Base-by-base conservation (phyloP, 92 coral and sea anemone species). In the Epizoanthus stellaris region DNA sequence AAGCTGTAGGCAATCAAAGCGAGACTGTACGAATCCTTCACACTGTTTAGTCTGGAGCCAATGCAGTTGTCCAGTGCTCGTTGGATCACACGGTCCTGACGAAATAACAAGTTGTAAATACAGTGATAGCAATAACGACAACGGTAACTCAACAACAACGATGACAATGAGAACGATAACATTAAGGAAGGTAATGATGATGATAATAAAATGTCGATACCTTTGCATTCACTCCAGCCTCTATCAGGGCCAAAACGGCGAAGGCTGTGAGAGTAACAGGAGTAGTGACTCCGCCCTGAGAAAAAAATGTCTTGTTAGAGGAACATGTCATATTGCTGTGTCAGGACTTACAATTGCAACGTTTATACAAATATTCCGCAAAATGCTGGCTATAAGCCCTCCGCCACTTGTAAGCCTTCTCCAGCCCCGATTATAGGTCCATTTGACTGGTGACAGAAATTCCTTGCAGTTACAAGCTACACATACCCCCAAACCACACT, bases 1-100 rank as follows among this genome's bases (percentile, higher is more conserved):
- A 93, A 77, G 3, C 95, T 89, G 87, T 90, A 95, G 15, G 95
- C 91, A 23, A 95, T 88, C 88, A 95, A 79, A 9, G 98, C 95
- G 36, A 87, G 86, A 36, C 95, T 77, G 91, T 96, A 96, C 2
- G 98, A 79, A 73, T 94, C 96, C 4, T 74, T 89, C 77, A 90
- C 87, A 47, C 66, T 87, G 39, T 81, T 19, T 63, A 86, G 19
- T 58, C 59, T 65, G 15, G 61, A 4, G 25, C 80, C 61, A 63
- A 96, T 80, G 77, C 98, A 96, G 14, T 54, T 71, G 56, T 77
- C 43, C 40, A 96, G 65, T 9, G 96, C 98, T n/a, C 68, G 76
- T 19, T 82, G 79, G 67, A 96, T 88, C 45, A 87, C 88, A 11
- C 66, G 54, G 68, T 88, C 76, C 98, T 95, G 64, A 34, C 36